Conservation (phyloP, 2,797 vertebrate genomes). For the Lepilemur septentrionalis region DNA sequence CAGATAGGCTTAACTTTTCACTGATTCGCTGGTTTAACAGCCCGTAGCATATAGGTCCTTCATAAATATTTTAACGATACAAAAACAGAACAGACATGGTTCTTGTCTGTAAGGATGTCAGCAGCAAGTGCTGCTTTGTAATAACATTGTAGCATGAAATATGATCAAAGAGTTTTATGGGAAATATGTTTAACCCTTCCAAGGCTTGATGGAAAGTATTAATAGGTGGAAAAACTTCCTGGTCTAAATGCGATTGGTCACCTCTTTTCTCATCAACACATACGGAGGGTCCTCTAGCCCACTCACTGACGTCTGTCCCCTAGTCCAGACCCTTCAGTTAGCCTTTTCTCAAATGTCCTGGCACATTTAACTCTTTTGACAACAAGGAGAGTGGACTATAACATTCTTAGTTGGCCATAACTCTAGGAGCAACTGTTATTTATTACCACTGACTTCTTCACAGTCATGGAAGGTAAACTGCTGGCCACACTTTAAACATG, state of each 20-base stretch:
- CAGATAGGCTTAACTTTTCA: background rate
- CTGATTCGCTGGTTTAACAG: background rate
- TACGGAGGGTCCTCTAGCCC: background rate
- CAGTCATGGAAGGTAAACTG: background rate
- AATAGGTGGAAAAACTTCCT: too few relatives aligned
- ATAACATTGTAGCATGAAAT: background rate
- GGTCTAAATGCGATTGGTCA: background rate
- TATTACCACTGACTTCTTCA: background rate
- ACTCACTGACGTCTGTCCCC: background rate
- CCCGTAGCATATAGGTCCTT: background rate
- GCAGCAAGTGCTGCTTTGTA: background rate
- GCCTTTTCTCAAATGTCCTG: background rate
- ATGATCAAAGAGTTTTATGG: background rate
- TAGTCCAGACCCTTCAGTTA: background rate
- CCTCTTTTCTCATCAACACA: background rate
- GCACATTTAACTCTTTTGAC: background rate
- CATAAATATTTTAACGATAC: conserved; percentile 16
- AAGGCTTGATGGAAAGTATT: background rate
- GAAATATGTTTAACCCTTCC: background rate
- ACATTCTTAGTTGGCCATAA: background rate
- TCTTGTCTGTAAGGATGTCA: background rate
- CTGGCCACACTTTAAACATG: background rate
- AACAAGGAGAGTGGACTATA: background rate
- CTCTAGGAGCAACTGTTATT: background rate
- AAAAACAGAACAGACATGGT: background rate